Evolutionary conservation across 1,140 invertebrate species (phyloP).

Genomic region (Apocrypta bakeri): DNA sequence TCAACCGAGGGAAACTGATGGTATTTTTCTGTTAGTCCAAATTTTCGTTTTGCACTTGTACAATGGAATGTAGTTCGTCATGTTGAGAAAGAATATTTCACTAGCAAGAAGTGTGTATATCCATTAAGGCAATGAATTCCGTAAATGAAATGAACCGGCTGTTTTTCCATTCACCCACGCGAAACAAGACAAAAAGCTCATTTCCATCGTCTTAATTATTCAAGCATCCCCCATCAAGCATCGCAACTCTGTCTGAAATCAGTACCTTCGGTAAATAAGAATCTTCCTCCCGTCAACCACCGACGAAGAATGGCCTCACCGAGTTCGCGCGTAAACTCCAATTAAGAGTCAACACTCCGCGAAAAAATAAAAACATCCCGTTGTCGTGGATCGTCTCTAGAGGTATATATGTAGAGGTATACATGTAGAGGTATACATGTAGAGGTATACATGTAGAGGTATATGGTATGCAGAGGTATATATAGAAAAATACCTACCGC

Average conservation of each 20-base stretch:
- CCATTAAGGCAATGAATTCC: too few relatives aligned
- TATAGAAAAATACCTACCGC: neutral
- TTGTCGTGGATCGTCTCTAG: neutral
- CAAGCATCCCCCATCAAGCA: neutral
- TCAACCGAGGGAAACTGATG: too few relatives aligned
- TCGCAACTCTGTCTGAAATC: too few relatives aligned
- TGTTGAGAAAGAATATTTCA: too few relatives aligned
- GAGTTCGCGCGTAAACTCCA: conserved; percentile 47
- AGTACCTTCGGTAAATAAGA: neutral
- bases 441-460: too few relatives aligned
- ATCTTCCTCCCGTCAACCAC: neutral
- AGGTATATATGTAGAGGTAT: neutral
- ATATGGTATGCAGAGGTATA: too few relatives aligned
- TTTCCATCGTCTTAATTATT: neutral
- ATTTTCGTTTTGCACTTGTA: too few relatives aligned
- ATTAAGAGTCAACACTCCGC: conserved; percentile 27
- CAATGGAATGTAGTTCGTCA: too few relatives aligned
- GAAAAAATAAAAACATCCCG: neutral
- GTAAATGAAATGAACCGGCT: neutral
- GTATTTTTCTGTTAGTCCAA: too few relatives aligned
- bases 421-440: too few relatives aligned
- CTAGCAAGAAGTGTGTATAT: too few relatives aligned
- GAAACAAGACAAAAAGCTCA: neutral
- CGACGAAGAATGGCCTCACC: conserved; percentile 8
- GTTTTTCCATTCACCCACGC: neutral